phyloP scores from a whole-genome alignment of 2,113 vertebrate genomes.

The Mormoops blainvillei region DNA sequence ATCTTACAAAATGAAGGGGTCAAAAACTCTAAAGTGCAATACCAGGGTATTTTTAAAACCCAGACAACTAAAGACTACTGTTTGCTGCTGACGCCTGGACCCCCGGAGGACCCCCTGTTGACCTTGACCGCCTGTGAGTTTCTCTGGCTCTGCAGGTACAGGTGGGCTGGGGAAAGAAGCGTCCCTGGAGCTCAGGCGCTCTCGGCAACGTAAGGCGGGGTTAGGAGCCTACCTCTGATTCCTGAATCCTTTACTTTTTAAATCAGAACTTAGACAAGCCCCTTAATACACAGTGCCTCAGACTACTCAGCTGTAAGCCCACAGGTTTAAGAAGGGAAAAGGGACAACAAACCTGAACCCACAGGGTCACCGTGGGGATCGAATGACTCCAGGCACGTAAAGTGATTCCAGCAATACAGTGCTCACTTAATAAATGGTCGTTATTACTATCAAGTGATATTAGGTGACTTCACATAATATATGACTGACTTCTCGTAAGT shows the following conservation, averaged over 20 bases:
- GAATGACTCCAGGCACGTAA: neutral
- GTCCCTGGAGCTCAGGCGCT: fast-evolving
- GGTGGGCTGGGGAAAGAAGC: neutral
- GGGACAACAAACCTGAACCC: neutral
- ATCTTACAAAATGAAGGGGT: neutral
- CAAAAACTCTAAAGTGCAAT: neutral
- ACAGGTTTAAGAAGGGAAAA: neutral
- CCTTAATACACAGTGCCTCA: neutral
- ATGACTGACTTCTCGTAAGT: neutral
- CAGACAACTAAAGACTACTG: too few species aligned
- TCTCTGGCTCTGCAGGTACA: neutral
- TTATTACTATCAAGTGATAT: neutral
- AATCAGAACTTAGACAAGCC: neutral
- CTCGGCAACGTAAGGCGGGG: neutral
- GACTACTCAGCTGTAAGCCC: neutral
- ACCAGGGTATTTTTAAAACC: neutral
- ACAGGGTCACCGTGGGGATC: neutral
- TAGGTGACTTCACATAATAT: neutral
- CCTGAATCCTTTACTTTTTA: neutral
- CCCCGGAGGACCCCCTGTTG: neutral
- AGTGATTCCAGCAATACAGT: neutral
- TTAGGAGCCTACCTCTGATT: too few species aligned
- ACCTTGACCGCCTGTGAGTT: fast-evolving
- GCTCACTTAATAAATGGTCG: neutral
- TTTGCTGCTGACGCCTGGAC: neutral